A percentile compares a stretch with the other conserved stretches of the same genome.
phyloP scores from a whole-genome alignment of 2,888 invertebrate genomes.

The Molorchus minor region DNA sequence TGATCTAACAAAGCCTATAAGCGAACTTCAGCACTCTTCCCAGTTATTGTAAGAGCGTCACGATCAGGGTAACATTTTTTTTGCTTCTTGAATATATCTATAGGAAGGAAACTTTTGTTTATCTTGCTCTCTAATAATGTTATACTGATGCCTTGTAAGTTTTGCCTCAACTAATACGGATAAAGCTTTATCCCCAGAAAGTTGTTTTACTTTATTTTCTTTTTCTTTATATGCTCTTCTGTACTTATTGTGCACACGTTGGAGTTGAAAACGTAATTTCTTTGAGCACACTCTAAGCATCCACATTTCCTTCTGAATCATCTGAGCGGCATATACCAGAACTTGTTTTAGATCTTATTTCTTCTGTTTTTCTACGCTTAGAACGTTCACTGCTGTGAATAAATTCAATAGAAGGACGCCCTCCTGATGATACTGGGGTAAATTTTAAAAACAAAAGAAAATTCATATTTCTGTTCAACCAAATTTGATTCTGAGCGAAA shows the following conservation, averaged over 20 bases:
- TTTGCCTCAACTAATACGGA: neutral
- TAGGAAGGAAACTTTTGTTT: neutral
- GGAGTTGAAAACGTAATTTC: neutral
- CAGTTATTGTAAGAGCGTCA: neutral
- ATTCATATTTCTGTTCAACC: neutral
- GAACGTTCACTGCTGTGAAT: neutral
- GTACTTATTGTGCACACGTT: neutral
- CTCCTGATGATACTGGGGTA: neutral
- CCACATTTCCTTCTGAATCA: slow-evolving; percentile 8
- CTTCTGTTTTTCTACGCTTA: slow-evolving; percentile 7
- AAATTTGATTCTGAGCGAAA: neutral
- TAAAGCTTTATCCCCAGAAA: neutral
- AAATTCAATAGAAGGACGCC: neutral
- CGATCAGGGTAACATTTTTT: neutral
- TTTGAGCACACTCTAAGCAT: neutral
- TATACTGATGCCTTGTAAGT: neutral
- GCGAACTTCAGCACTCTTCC: neutral
- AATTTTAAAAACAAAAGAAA: neutral
- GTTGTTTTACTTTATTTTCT: neutral
- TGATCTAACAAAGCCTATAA: slow-evolving; percentile 1
- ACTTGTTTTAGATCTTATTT: neutral
- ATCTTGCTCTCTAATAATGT: neutral
- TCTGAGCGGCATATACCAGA: slow-evolving; percentile 21
- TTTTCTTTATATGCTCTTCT: neutral
- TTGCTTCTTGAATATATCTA: neutral